Evolutionary conservation across 2,797 vertebrate species (phyloP).

Genomic region (Euphonia xanthogaster): DNA sequence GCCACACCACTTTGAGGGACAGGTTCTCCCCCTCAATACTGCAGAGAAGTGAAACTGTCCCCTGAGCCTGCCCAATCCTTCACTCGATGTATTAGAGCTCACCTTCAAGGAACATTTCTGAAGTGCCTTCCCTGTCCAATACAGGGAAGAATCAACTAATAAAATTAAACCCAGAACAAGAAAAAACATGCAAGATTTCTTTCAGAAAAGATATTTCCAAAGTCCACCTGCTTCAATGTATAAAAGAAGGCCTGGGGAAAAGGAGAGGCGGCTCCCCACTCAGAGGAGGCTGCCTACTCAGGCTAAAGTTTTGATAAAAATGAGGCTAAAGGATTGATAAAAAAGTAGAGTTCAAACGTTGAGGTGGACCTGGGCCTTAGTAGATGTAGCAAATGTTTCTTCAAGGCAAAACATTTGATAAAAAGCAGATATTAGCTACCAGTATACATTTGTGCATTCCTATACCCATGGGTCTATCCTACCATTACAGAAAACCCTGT

Average conservation of each 20-base stretch:
- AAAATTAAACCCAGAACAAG: background rate
- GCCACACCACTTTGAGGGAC: background rate
- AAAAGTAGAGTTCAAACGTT: background rate
- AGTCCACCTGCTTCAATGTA: background rate
- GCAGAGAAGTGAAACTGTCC: background rate
- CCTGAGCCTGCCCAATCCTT: background rate
- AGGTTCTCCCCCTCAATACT: background rate
- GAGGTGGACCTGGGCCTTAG: background rate
- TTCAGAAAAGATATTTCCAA: background rate
- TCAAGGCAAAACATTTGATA: background rate
- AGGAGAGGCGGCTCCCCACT: background rate
- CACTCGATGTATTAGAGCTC: background rate
- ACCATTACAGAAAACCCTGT: background rate
- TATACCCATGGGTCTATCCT: fast-evolving
- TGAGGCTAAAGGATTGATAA: background rate
- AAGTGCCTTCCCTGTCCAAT: background rate
- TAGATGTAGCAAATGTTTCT: background rate
- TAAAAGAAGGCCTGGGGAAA: background rate
- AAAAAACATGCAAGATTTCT: background rate
- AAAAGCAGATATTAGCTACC: background rate
- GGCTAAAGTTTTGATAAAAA: background rate
- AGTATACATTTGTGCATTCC: background rate
- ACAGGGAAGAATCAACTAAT: background rate
- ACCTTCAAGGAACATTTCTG: background rate
- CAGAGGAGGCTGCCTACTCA: background rate